phyloP scores from a whole-genome alignment of 2,888 invertebrate genomes.

The Cephonodes hylas region DNA sequence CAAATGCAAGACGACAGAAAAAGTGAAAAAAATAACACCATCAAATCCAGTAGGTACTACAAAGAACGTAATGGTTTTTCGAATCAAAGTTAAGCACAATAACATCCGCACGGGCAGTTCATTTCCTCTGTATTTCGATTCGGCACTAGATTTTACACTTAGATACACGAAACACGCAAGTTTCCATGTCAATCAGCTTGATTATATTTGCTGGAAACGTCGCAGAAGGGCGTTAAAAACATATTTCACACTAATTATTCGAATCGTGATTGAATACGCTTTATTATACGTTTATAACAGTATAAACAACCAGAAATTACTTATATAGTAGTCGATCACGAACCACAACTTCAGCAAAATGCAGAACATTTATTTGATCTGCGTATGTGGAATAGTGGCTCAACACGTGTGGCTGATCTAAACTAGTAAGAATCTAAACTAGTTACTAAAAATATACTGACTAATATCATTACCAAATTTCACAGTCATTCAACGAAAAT shows the following conservation, averaged over 20 bases:
- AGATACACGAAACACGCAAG: slow-evolving; percentile 10
- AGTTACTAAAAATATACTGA: no score
- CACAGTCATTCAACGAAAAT: no score
- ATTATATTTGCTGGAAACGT: slow-evolving; percentile 3
- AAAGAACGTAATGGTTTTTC: background rate
- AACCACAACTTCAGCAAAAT: no score
- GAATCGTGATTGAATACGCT: background rate
- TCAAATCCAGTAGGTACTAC: background rate
- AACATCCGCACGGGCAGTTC: background rate
- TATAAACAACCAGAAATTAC: background rate
- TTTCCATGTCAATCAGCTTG: slow-evolving; percentile 1
- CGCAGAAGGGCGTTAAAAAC: slow-evolving; percentile 5
- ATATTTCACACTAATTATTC: slow-evolving; percentile 7
- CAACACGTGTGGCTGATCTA: no score
- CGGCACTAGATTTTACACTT: background rate
- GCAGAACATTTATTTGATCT: no score
- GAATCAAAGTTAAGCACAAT: background rate
- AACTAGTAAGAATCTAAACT: no score
- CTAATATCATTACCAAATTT: no score
- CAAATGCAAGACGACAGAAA: no score
- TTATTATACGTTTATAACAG: background rate
- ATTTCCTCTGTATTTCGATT: slow-evolving; percentile 6
- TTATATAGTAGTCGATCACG: no score
- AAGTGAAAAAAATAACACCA: background rate
- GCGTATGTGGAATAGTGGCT: no score